Conservation (phyloP, 2,888 invertebrate species). For the Tholera decimalis region DNA sequence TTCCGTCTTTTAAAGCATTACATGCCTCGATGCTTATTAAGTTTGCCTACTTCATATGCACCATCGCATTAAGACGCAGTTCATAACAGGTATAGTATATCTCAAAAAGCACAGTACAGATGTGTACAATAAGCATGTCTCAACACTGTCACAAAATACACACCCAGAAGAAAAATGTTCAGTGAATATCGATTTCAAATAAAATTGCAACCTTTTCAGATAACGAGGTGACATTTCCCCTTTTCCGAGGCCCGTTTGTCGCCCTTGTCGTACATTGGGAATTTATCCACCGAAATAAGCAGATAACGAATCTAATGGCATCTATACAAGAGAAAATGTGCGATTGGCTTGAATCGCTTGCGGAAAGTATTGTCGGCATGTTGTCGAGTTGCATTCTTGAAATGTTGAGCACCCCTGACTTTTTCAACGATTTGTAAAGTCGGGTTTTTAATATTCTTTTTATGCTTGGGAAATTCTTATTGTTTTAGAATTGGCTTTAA, state of each 20-base stretch:
- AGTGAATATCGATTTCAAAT: slow-evolving; percentile 91
- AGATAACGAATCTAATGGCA: slow-evolving; percentile 89
- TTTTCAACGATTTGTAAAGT: slow-evolving; percentile 26
- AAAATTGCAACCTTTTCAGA: slow-evolving; percentile 91
- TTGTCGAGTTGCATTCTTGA: slow-evolving; percentile 67
- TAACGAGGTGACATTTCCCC: slow-evolving; percentile 91
- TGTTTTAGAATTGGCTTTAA: not conserved
- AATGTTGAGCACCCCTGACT: slow-evolving; percentile 52
- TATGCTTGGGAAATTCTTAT: not conserved
- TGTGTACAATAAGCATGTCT: slow-evolving; percentile 67
- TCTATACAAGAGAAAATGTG: slow-evolving; percentile 74
- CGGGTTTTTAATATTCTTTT: slow-evolving; percentile 10
- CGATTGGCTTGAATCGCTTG: slow-evolving; percentile 75
- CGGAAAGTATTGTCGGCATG: slow-evolving; percentile 60
- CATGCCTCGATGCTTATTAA: slow-evolving; percentile 5
- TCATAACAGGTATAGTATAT: slow-evolving; percentile 11
- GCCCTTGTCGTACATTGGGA: slow-evolving; percentile 84
- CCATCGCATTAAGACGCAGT: slow-evolving; percentile 24
- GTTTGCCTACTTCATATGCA: slow-evolving; percentile 10
- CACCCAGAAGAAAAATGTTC: slow-evolving; percentile 77
- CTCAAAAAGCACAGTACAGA: slow-evolving; percentile 65
- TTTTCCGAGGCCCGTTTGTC: slow-evolving; percentile 85
- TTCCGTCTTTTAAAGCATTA: not conserved
- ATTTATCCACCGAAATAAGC: slow-evolving; percentile 91
- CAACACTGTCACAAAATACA: slow-evolving; percentile 70